Evolutionary conservation across 2,113 vertebrate genomes (phyloP).

Genomic region (Casuarius casuarius): DNA sequence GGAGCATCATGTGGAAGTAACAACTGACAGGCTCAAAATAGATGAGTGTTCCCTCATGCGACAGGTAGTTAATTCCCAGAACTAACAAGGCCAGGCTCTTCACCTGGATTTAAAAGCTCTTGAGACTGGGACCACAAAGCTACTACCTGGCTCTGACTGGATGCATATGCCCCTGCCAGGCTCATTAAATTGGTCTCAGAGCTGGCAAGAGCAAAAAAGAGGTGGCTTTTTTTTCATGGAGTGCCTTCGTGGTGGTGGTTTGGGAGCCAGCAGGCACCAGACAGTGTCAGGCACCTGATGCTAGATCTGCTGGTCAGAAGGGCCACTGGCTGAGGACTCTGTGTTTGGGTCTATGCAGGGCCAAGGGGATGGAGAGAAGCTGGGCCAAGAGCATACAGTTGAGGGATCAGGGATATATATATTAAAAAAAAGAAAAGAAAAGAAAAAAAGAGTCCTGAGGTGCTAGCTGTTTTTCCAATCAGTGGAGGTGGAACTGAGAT

Average conservation of each 20-base stretch:
- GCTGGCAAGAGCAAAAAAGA: too few relatives aligned
- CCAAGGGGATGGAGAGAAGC: neutral
- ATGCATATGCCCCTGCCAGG: too few relatives aligned
- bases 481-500: neutral
- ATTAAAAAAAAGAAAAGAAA: too few relatives aligned
- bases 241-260: neutral
- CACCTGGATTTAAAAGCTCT: too few relatives aligned
- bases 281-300: too few relatives aligned
- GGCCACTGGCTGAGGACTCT: neutral
- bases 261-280: neutral
- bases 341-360: neutral
- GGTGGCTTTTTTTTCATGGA: too few relatives aligned
- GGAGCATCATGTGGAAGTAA: neutral
- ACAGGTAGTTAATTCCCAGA: too few relatives aligned
- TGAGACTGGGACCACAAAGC: too few relatives aligned
- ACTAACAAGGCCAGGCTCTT: too few relatives aligned
- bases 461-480: neutral
- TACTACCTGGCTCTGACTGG: too few relatives aligned
- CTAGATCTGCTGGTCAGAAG: neutral
- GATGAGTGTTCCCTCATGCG: neutral
- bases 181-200: too few relatives aligned
- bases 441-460: neutral
- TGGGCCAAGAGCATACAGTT: accelerated
- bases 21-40: neutral
- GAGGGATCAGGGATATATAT: neutral